phyloP scores from a whole-genome alignment of 2,113 vertebrate species.

The Dromas ardeola region DNA sequence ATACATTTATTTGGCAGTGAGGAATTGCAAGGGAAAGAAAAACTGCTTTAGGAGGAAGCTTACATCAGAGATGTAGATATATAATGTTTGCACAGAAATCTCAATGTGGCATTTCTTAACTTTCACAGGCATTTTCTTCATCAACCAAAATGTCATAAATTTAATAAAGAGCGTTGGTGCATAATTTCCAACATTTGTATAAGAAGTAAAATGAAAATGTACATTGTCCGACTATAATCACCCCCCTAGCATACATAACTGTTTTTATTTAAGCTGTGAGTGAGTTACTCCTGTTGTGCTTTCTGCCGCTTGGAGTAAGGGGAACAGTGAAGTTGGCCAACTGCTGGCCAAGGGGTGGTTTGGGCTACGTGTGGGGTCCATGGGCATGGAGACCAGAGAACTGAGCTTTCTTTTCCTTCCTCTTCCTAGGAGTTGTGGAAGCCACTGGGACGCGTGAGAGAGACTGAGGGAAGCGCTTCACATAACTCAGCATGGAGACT shows the following conservation, averaged over 20 bases:
- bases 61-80: neutral
- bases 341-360: neutral
- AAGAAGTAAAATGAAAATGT: neutral
- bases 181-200: neutral
- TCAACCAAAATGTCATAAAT: neutral
- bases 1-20: slow-evolving; percentile 71
- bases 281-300: neutral
- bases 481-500: neutral
- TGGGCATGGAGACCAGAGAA: neutral
- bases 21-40: neutral
- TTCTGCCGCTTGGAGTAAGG: neutral
- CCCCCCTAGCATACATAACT: neutral
- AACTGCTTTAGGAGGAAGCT: neutral
- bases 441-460: neutral
- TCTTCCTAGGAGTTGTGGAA: neutral
- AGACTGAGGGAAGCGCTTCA: neutral
- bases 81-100: slow-evolving; percentile 13
- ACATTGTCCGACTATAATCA: neutral
- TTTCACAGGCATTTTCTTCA: neutral
- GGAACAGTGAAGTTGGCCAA: neutral
- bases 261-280: neutral
- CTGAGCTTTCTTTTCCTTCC: neutral
- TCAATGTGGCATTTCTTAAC: neutral
- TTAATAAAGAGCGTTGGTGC: neutral
- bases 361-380: neutral